Evolutionary conservation across 2,888 invertebrate species (phyloP).

Genomic region (Laspeyria flexula): DNA sequence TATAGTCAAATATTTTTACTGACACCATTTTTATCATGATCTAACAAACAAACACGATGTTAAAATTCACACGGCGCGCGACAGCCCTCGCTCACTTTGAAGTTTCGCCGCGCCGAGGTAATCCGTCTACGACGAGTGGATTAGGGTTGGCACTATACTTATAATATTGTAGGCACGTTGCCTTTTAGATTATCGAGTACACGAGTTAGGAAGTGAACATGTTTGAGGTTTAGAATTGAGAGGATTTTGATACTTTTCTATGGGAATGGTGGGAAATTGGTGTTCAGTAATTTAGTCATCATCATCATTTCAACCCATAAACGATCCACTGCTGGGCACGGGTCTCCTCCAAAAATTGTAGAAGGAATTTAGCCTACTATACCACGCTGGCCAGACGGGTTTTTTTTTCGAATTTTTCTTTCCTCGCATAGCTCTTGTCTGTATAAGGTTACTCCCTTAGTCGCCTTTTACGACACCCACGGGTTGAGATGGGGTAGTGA

Average conservation of each 20-base stretch:
- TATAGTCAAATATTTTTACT: slow-evolving; percentile 33
- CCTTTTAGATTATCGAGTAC: slow-evolving; percentile 32
- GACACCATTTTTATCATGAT: slow-evolving; percentile 46
- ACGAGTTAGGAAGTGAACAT: slow-evolving; percentile 15
- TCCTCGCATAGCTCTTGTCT: no score
- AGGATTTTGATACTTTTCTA: no score
- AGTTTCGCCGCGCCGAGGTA: slow-evolving; percentile 63
- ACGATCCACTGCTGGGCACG: no score
- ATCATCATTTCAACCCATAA: no score
- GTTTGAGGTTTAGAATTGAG: not conserved
- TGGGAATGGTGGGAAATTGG: not conserved
- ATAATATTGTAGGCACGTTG: slow-evolving; percentile 42
- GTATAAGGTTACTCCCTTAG: no score
- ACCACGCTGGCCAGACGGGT: no score
- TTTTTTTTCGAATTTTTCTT: no score
- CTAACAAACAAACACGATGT: slow-evolving; percentile 42
- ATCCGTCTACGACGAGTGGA: slow-evolving; percentile 51
- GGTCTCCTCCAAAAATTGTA: no score
- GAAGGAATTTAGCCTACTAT: no score
- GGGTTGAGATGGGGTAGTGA: no score
- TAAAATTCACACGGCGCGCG: slow-evolving; percentile 61
- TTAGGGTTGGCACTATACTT: slow-evolving; percentile 49
- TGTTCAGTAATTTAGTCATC: no score
- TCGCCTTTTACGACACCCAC: no score
- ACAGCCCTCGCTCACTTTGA: slow-evolving; percentile 62